phyloP scores from a whole-genome alignment of 2,888 invertebrate genomes.

The Coelinius sp. region DNA sequence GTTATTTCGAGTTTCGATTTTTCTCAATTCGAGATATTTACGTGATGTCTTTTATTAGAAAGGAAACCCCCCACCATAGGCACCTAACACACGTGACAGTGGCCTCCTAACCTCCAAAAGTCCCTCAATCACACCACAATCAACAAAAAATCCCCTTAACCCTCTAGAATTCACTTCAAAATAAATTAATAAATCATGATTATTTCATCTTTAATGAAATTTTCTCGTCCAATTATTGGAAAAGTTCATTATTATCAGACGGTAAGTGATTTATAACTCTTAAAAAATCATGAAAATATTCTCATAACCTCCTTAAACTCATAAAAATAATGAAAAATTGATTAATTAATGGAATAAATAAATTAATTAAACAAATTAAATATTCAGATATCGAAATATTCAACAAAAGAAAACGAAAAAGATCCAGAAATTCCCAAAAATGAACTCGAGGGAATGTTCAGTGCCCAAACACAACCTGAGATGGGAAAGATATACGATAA shows the following conservation, averaged over 20 bases:
- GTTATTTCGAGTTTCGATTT: no score
- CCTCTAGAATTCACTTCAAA: no score
- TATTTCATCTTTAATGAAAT: not conserved
- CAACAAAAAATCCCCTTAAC: not conserved
- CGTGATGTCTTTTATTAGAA: no score
- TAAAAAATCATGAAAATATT: not conserved
- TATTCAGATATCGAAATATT: slow-evolving; percentile 11
- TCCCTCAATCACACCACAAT: not conserved
- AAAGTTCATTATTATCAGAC: not conserved
- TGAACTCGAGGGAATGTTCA: slow-evolving; percentile 74
- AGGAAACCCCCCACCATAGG: not conserved
- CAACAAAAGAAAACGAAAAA: slow-evolving; percentile 20
- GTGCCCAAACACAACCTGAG: slow-evolving; percentile 76
- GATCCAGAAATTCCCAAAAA: slow-evolving; percentile 80
- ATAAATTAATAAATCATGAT: not conserved
- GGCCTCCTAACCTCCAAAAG: not conserved
- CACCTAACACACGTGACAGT: not conserved
- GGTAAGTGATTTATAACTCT: not conserved
- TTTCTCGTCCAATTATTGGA: not conserved
- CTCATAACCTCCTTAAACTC: not conserved
- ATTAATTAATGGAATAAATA: not conserved
- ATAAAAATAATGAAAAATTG: no score
- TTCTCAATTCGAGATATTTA: no score
- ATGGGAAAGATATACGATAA: slow-evolving; percentile 89
- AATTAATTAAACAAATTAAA: not conserved